Conservation (phyloP, 2,888 invertebrate genomes). For the Drosophila nr. perissopoda region DNA sequence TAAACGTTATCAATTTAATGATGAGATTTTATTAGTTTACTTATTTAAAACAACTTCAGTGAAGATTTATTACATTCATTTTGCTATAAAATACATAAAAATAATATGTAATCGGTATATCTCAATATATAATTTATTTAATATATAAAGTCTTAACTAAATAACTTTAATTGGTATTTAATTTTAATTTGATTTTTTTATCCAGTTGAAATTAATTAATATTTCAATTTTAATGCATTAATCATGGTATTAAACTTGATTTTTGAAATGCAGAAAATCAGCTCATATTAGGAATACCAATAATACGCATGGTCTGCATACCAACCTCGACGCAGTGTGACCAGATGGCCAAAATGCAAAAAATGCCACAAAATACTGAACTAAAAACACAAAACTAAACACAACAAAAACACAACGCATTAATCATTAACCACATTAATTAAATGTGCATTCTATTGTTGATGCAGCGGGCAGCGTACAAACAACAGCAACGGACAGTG, state of each 20-base stretch:
- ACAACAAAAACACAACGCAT: not conserved
- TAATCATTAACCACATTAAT: constrained; percentile 5
- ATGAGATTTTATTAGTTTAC: not conserved
- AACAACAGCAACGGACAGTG: constrained; percentile 6
- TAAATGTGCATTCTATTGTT: constrained; percentile 35
- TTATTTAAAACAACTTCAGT: not conserved
- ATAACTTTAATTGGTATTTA: not conserved
- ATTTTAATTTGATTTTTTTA: not conserved
- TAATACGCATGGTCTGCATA: not conserved
- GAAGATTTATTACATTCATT: not conserved
- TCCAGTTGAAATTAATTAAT: not conserved
- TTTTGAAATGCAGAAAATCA: not conserved
- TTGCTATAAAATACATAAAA: not conserved
- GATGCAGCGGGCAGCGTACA: constrained; percentile 18
- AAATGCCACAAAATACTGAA: constrained; percentile 27
- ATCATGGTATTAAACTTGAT: not conserved
- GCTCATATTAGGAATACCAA: not conserved
- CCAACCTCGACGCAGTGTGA: constrained; percentile 8
- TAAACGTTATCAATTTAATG: not conserved
- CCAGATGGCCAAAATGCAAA: not conserved
- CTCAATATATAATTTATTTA: not conserved
- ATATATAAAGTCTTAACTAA: not conserved
- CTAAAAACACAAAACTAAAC: not conserved
- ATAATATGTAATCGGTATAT: not conserved
- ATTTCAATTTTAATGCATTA: not conserved